These are phyloP conservation scores for Petrocephalus microphthalmus DNA, from an alignment of 2,113 vertebrate species.

Conservation along the genomic window DNA sequence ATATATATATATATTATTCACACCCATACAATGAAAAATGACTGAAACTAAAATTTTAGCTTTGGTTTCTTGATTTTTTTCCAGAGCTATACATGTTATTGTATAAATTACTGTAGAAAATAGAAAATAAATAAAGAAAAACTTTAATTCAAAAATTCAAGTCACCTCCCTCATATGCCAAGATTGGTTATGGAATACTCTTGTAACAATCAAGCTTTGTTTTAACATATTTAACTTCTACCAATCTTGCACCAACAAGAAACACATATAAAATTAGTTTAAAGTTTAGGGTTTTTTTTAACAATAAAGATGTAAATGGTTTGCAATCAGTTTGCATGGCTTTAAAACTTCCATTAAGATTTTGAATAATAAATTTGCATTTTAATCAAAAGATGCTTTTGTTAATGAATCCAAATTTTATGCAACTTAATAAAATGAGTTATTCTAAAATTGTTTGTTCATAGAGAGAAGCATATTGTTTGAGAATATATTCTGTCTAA, in stretches of 20 bases:
- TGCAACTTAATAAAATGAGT: conserved; percentile 36
- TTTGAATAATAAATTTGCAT: conserved; percentile 27
- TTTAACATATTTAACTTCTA: not conserved
- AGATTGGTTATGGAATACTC: not conserved
- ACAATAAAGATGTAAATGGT: conserved; percentile 90
- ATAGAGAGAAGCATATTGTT: conserved; percentile 34
- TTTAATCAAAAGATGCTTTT: conserved; percentile 93
- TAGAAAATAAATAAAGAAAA: conserved; percentile 7
- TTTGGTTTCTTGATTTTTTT: too few relatives aligned
- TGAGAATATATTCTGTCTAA: conserved; percentile 41
- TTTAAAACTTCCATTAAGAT: conserved; percentile 70
- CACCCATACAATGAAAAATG: too few relatives aligned
- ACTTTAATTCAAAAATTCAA: not conserved
- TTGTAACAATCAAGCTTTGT: not conserved
- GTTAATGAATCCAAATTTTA: conserved; percentile 69
- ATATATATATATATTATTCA: too few relatives aligned
- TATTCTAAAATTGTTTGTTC: conserved; percentile 54
- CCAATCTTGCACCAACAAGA: not conserved
- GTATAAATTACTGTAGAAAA: not conserved
- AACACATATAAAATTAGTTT: not conserved
- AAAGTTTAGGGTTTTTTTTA: conserved; percentile 42
- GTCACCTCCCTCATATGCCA: not conserved
- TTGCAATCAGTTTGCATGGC: conserved; percentile 91
- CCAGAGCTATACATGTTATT: not conserved
- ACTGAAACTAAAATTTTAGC: too few relatives aligned